Evolutionary conservation across 2,797 vertebrate species (phyloP).

Genomic region (Platalea minor): DNA sequence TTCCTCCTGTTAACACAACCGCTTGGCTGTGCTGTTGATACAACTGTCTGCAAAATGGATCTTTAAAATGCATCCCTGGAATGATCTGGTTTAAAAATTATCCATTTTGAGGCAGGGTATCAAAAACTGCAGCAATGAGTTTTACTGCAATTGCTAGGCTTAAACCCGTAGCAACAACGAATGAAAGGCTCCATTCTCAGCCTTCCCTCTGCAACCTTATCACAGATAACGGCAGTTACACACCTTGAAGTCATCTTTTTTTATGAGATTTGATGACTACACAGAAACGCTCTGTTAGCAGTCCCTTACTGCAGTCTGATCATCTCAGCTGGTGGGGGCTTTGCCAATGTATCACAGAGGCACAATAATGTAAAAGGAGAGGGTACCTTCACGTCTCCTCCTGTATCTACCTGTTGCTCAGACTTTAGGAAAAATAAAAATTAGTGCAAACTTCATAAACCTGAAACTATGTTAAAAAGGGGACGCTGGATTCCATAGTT

Average conservation of each 20-base stretch:
- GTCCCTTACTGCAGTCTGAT: too few species aligned
- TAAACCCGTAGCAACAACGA: neutral
- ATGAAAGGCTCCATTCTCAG: neutral
- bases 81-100: neutral
- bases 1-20: neutral
- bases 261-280: neutral
- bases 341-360: neutral
- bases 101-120: neutral
- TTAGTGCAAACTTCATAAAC: neutral
- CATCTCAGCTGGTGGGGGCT: neutral
- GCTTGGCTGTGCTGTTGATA: neutral
- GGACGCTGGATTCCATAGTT: neutral
- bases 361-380: neutral
- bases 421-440: neutral
- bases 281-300: neutral
- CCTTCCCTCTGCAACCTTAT: neutral
- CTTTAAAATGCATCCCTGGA: neutral
- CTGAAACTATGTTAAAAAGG: neutral
- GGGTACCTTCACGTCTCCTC: neutral
- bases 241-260: neutral
- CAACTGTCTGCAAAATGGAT: neutral
- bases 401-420: neutral
- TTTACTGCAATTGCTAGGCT: neutral
- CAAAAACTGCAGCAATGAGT: neutral
- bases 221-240: neutral